Percentiles rank a stretch among this genome's conserved stretches.
phyloP scores from a whole-genome alignment of 2,113 vertebrate species.

The Trogon melanurus region DNA sequence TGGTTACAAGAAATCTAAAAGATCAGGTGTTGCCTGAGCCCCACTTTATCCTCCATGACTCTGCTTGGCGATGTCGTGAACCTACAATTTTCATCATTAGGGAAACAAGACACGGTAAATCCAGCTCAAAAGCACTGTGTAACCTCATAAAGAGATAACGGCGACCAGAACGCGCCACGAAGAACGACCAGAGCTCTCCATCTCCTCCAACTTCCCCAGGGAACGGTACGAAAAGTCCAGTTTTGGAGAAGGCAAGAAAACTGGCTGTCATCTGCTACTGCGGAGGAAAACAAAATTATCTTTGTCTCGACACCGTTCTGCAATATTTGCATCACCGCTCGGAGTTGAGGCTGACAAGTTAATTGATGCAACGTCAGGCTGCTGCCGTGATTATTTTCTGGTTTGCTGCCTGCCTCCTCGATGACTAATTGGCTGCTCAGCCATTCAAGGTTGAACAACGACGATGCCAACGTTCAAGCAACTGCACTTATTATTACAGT shows the following conservation, averaged over 20 bases:
- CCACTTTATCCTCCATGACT: neutral
- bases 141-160: neutral
- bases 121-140: neutral
- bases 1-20: neutral
- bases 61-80: rapidly evolving
- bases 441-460: neutral
- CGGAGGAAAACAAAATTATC: neutral
- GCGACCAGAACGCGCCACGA: neutral
- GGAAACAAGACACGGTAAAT: neutral
- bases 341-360: neutral
- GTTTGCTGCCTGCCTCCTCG: neutral
- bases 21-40: neutral
- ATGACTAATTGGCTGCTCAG: conserved; percentile 14
- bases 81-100: neutral
- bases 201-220: neutral
- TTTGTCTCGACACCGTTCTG: neutral
- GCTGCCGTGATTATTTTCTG: neutral
- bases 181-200: neutral
- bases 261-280: neutral
- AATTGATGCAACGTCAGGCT: neutral
- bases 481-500: neutral
- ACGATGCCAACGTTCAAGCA: neutral
- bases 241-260: neutral
- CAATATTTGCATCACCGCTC: neutral
- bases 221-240: neutral